Evolutionary conservation across 35 echinoderm and acorn worm genomes (phyloP).

Genomic region (Strongylocentrotus purpuratus): DNA sequence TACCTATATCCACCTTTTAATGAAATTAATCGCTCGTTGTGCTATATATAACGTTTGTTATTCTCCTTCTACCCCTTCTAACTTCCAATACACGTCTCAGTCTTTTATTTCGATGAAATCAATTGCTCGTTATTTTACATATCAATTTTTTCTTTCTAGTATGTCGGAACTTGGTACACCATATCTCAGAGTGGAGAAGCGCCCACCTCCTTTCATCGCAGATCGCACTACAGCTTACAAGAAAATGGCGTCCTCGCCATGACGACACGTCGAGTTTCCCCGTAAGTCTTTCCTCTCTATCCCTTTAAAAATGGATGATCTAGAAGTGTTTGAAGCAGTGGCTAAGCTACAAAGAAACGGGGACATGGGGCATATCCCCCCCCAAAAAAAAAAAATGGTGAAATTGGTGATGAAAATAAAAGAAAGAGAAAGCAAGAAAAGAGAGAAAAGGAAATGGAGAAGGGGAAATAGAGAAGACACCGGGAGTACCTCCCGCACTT

Average conservation of each 20-base stretch:
- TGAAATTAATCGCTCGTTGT: too few species aligned
- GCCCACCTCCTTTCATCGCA: not conserved
- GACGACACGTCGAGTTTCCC: not conserved
- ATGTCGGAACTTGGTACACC: constrained; percentile 21
- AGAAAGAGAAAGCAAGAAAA: too few species aligned
- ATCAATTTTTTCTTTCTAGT: not conserved
- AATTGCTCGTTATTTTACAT: not conserved
- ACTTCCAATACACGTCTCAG: too few species aligned
- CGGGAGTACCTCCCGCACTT: too few species aligned
- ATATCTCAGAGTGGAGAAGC: not conserved
- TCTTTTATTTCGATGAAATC: not conserved
- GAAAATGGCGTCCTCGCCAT: not conserved
- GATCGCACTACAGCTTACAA: constrained; percentile 12
- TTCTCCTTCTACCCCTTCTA: not conserved
- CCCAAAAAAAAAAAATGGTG: too few species aligned
- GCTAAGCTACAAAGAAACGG: too few species aligned
- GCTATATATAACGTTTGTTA: too few species aligned
- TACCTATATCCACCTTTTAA: not conserved
- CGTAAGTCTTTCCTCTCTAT: not conserved
- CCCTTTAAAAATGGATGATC: not conserved
- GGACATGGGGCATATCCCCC: too few species aligned
- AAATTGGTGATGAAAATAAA: too few species aligned
- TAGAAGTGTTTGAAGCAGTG: too few species aligned
- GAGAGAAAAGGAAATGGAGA: too few species aligned
- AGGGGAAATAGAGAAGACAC: too few species aligned